These are phyloP conservation scores for Gymnodraco acuticeps DNA, from an alignment of 2,797 vertebrate species.

Conservation along the genomic window DNA sequence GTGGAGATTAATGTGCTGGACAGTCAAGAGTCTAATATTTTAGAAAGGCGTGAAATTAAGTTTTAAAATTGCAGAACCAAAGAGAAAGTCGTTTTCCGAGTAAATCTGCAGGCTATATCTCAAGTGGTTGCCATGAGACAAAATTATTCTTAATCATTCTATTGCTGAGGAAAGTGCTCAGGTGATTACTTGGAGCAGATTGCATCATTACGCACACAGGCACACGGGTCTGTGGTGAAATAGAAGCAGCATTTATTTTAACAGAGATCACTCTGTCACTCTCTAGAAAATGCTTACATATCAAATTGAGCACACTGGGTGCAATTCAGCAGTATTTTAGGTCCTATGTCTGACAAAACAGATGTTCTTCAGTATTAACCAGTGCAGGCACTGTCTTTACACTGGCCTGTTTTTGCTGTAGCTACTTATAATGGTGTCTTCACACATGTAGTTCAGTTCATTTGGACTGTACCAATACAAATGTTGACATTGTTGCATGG, in stretches of 20 bases:
- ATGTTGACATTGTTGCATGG: no score
- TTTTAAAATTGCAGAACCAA: slow-evolving; percentile 49
- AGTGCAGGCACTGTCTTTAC: not conserved
- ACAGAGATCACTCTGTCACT: slow-evolving; percentile 11
- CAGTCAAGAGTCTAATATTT: slow-evolving; percentile 55
- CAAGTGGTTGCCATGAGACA: slow-evolving; percentile 50
- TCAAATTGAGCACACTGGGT: slow-evolving; percentile 8
- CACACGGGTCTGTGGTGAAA: not conserved
- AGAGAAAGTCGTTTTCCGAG: slow-evolving; percentile 43
- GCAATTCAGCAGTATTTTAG: slow-evolving; percentile 11
- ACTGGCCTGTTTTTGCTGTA: not conserved
- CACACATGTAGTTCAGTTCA: not conserved
- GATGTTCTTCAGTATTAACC: not conserved
- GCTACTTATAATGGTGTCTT: not conserved
- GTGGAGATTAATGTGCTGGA: slow-evolving; percentile 25
- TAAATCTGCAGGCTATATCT: slow-evolving; percentile 46
- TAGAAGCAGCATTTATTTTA: slow-evolving; percentile 8
- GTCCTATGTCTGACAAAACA: slow-evolving; percentile 3
- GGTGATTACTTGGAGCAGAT: slow-evolving; percentile 44
- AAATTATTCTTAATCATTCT: slow-evolving; percentile 55
- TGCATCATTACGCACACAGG: not conserved
- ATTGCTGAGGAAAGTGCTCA: slow-evolving; percentile 39
- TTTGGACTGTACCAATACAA: no score
- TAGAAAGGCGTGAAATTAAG: slow-evolving; percentile 54
- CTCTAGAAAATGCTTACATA: not conserved